Conservation (phyloP, 2,888 invertebrate species). For the Coelopa pilipes region DNA sequence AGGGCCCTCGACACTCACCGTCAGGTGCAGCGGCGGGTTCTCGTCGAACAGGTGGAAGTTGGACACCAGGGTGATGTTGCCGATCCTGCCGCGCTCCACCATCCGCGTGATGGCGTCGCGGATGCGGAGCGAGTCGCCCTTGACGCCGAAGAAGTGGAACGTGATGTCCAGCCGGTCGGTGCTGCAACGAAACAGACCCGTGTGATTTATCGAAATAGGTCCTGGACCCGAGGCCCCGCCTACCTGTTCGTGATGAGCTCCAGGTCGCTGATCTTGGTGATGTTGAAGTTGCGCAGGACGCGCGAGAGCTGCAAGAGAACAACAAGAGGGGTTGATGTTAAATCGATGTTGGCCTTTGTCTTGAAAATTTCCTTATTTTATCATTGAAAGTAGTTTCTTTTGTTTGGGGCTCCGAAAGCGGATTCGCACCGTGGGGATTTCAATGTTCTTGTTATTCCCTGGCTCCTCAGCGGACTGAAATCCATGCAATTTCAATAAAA, state of each 20-base stretch:
- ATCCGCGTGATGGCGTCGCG: constrained; percentile 70
- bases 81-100: constrained; percentile 72
- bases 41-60: constrained; percentile 77
- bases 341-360: too few species aligned
- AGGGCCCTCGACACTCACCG: constrained; percentile 68
- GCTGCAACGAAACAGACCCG: constrained; percentile 42
- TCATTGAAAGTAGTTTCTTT: too few species aligned
- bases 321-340: background rate
- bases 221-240: constrained; percentile 58
- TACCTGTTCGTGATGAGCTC: constrained; percentile 77
- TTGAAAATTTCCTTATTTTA: too few species aligned
- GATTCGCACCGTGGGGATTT: too few species aligned
- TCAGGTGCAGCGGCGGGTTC: constrained; percentile 76
- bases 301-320: constrained; percentile 71
- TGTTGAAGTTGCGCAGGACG: constrained; percentile 74
- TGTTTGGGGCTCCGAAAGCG: too few species aligned
- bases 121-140: constrained; percentile 65
- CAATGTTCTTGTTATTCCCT: too few species aligned
- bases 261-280: constrained; percentile 74
- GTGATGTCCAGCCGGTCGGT: constrained; percentile 69
- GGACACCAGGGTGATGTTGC: constrained; percentile 73
- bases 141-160: constrained; percentile 68
- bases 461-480: too few species aligned
- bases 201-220: too few species aligned
- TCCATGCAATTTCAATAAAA: too few species aligned